These are phyloP conservation scores for Lepus europaeus DNA, from an alignment of 2,113 vertebrate genomes.

Conservation along the genomic window DNA sequence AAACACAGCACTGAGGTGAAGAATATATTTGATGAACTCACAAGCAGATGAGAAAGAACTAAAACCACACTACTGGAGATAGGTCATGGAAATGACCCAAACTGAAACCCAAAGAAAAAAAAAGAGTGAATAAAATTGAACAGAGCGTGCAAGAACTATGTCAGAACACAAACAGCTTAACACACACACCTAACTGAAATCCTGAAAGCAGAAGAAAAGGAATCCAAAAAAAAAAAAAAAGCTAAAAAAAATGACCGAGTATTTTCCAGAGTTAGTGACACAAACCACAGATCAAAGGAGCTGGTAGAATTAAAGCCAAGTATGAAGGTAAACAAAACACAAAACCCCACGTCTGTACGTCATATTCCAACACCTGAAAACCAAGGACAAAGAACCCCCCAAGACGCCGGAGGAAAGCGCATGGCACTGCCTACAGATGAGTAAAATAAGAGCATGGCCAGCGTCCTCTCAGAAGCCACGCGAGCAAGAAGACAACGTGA, in stretches of 20 bases:
- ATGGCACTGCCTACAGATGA: neutral
- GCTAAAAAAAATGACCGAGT: neutral
- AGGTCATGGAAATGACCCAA: neutral
- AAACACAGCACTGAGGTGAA: neutral
- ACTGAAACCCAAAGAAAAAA: neutral
- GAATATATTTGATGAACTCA: neutral
- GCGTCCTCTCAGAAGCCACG: neutral
- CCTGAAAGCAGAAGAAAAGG: neutral
- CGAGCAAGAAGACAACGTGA: neutral
- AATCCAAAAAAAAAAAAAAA: neutral
- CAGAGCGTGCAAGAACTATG: neutral
- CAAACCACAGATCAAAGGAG: neutral
- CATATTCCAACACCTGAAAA: neutral
- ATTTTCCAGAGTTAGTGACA: constrained; percentile 18
- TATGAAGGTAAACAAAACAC: neutral
- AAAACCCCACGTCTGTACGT: neutral
- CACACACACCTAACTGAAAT: neutral
- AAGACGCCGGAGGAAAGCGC: neutral
- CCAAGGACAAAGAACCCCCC: neutral
- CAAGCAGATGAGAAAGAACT: neutral
- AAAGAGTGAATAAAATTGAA: neutral
- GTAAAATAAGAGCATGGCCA: neutral
- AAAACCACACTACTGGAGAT: neutral
- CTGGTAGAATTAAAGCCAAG: neutral
- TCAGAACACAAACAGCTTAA: neutral